Base-by-base conservation (phyloP, 2,888 invertebrate genomes). In the Epinotia ramella region DNA sequence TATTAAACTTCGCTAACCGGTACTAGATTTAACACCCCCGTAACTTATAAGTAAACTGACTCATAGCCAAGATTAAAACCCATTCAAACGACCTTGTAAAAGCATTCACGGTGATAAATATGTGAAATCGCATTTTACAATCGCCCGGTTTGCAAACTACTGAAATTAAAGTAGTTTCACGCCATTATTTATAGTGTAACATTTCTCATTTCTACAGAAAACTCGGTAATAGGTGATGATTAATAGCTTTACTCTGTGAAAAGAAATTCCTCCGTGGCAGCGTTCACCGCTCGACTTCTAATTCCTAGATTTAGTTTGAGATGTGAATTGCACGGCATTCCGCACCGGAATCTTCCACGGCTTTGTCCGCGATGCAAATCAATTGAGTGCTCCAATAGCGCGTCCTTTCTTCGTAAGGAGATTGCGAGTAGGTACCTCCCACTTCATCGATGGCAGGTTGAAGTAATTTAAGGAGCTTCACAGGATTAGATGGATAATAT, bases 311-410 rank as follows among this genome's bases (percentile, higher is more conserved):
- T 89, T 85, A 87, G 88, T 87, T 85, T 77, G 83, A 84, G 84
- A 82, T 84, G 84, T 86, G 86, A 87, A 89, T 88, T 87, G 88
- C 89, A 83, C 82, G 80, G 84, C 83, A 90, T 90, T 89, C 89
- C 79, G 57, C 64, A 56, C 73, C 77, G 68, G 73, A 77, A 70
- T 86, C 84, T 83, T 74, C 84, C 82, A 81, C 79, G 82, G 86
- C 88, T 90, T 89, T 87, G 85, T 86, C 85, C 88, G 84, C 85
- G 88, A 91, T 91, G 90, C 90, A 91, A 90, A 91, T 91, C 90
- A 89, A 91, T 90, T 88, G 88, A 87, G 87, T 84, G 84, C 84
- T 83, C 33, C 76, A 72, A 76, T 72, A 62, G 76, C 78, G 78
- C 77, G 80, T 79, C 79, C 81, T 73, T 74, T 81, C 81, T 86